Percentiles rank a stretch among this genome's conserved stretches.
These are phyloP conservation scores for Remorina albescens DNA, from an alignment of 2,797 vertebrate genomes.

Conservation along the genomic window DNA sequence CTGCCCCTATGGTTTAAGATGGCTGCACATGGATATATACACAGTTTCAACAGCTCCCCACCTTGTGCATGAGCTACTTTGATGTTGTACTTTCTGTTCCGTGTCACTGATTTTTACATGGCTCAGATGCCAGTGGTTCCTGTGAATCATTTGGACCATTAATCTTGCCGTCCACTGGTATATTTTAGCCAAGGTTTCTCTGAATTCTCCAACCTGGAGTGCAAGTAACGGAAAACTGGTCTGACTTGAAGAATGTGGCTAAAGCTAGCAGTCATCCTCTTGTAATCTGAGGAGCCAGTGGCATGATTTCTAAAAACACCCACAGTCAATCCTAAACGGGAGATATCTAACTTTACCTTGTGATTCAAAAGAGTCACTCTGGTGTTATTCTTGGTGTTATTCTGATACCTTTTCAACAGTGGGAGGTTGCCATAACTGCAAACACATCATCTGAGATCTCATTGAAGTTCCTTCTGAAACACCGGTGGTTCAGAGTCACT, in stretches of 20 bases:
- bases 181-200: slow-evolving; percentile 48
- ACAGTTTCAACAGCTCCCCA: slow-evolving; percentile 59
- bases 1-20: slow-evolving; percentile 48
- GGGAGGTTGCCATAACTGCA: slow-evolving; percentile 34
- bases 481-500: slow-evolving; percentile 61
- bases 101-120: slow-evolving; percentile 62
- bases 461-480: slow-evolving; percentile 60
- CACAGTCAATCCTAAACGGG: slow-evolving; percentile 8
- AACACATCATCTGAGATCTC: slow-evolving; percentile 40
- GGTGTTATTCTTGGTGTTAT: slow-evolving; percentile 32
- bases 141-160: slow-evolving; percentile 47
- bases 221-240: slow-evolving; percentile 51
- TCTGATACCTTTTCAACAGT: slow-evolving; percentile 37
- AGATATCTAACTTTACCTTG: slow-evolving; percentile 30
- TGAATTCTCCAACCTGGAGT: slow-evolving; percentile 50
- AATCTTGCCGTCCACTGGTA: slow-evolving; percentile 28
- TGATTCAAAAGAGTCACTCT: slow-evolving; percentile 24
- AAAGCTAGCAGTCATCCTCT: slow-evolving; percentile 19
- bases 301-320: slow-evolving; percentile 35
- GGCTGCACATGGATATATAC: slow-evolving; percentile 47
- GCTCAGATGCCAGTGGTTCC: slow-evolving; percentile 52
- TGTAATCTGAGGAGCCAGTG: slow-evolving; percentile 48
- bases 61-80: slow-evolving; percentile 65
- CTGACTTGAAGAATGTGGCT: slow-evolving; percentile 41
- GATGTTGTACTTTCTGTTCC: slow-evolving; percentile 54